A percentile compares a stretch with the other conserved stretches of the same genome.
These are phyloP conservation scores for Columbina picui DNA, from an alignment of 2,113 vertebrate genomes.

Conservation along the genomic window DNA sequence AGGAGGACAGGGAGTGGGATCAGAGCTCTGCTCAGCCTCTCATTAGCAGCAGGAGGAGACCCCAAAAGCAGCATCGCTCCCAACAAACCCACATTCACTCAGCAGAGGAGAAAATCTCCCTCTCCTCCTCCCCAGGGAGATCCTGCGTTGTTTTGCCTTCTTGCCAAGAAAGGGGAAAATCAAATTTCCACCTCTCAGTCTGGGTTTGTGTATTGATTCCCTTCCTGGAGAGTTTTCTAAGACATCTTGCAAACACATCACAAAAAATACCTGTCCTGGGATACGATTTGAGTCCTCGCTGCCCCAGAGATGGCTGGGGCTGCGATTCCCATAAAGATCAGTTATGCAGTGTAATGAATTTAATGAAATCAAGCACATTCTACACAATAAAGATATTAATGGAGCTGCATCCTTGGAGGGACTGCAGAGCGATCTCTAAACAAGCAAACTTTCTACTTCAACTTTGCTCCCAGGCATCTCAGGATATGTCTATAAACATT, in stretches of 20 bases:
- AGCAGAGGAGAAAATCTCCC: not conserved
- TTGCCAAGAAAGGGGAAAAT: not conserved
- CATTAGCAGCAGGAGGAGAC: not conserved
- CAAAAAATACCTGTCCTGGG: not conserved
- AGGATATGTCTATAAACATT: constrained; percentile 12
- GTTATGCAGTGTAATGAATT: not conserved
- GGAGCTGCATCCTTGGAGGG: not conserved
- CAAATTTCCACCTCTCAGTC: not conserved
- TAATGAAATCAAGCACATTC: not conserved
- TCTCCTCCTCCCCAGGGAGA: not conserved
- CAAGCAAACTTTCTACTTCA: not conserved
- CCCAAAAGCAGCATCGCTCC: not conserved
- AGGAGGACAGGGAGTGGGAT: constrained; percentile 4
- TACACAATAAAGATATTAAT: too few species aligned
- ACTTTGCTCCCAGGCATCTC: constrained; percentile 20
- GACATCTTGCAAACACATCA: rapidly evolving
- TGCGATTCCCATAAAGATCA: not conserved
- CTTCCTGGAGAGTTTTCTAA: not conserved
- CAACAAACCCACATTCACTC: not conserved
- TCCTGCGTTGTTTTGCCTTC: not conserved
- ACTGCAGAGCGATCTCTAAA: not conserved
- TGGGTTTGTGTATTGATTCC: rapidly evolving
- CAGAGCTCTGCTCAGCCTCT: constrained; percentile 25
- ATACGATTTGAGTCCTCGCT: rapidly evolving
- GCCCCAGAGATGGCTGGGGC: not conserved